Evolutionary conservation across 2,113 vertebrate species (phyloP).

Genomic region (Furnarius figulus): DNA sequence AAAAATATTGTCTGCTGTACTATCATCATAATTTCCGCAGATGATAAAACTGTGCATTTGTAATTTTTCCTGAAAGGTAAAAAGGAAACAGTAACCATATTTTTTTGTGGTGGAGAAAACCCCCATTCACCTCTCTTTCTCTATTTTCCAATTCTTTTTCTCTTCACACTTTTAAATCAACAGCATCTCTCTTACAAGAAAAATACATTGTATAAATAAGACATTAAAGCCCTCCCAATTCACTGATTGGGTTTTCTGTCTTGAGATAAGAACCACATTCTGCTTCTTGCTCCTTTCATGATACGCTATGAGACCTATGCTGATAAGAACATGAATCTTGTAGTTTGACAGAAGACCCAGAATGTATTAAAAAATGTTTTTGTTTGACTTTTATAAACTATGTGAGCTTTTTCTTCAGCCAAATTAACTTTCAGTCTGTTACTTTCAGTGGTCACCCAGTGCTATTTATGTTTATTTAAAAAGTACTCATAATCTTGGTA

Average conservation of each 20-base stretch:
- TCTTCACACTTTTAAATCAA: neutral
- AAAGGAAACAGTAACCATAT: neutral
- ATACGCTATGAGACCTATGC: neutral
- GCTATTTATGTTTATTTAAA: neutral
- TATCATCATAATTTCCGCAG: neutral
- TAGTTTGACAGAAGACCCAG: neutral
- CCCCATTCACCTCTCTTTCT: neutral
- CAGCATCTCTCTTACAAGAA: neutral
- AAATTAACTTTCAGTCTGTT: neutral
- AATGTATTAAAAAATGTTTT: neutral
- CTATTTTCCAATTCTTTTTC: neutral
- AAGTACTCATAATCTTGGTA: neutral
- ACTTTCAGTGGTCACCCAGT: neutral
- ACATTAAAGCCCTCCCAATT: neutral
- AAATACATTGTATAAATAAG: neutral
- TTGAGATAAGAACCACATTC: conserved; percentile 40
- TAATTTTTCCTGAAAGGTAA: neutral
- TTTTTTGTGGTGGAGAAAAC: neutral
- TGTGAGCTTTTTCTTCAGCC: neutral
- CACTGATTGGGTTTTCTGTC: conserved; percentile 13
- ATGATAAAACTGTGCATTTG: neutral
- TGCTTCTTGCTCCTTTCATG: neutral
- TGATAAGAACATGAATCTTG: neutral
- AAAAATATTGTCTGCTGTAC: neutral
- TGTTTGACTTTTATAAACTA: neutral